Conservation (phyloP, 2,888 invertebrate species). For the Neoaliturus tenellus region DNA sequence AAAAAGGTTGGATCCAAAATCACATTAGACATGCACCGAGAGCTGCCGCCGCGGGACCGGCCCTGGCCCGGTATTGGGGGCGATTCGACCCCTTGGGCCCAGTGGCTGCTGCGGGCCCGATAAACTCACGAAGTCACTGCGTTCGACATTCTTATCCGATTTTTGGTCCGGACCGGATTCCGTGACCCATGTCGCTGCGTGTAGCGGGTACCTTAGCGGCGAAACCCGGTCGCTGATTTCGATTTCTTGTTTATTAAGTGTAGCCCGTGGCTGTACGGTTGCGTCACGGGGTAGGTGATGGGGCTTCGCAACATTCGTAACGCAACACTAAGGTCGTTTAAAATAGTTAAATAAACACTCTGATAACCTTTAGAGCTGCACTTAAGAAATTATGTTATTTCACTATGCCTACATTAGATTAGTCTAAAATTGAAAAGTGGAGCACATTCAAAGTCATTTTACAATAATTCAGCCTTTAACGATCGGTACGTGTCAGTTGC, state of each 20-base stretch:
- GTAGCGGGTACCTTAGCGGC: background rate
- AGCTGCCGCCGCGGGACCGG: background rate
- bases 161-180: constrained; percentile 17
- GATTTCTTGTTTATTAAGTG: background rate
- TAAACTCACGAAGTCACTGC: background rate
- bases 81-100: background rate
- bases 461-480: no score
- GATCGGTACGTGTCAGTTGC: no score
- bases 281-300: no score
- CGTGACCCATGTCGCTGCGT: background rate
- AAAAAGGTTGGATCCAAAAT: background rate
- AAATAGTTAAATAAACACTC: no score
- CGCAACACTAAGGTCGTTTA: no score
- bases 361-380: no score
- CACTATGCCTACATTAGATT: no score
- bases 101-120: no score
- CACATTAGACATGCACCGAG: background rate
- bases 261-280: background rate
- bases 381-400: no score
- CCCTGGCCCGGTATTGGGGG: background rate
- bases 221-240: background rate
- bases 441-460: no score
- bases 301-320: no score
- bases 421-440: no score
- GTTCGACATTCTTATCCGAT: background rate